These are phyloP conservation scores for Melanotaenia trifasciata DNA, from an alignment of 2,797 vertebrate genomes.

Conservation along the genomic window DNA sequence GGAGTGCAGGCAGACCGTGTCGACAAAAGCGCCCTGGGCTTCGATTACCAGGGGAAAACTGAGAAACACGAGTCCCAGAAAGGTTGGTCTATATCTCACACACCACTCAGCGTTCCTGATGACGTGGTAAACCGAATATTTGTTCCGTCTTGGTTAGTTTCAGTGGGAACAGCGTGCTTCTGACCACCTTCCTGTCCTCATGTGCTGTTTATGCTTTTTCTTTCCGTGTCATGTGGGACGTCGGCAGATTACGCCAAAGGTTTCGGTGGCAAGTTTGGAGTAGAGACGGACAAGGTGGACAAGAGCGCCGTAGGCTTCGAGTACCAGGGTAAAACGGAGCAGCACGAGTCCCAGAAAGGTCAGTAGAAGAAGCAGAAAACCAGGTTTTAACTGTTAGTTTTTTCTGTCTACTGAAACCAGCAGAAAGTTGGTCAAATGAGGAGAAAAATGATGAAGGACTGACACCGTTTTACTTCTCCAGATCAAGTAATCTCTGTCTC, in stretches of 20 bases:
- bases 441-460: too few relatives aligned
- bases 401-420: too few relatives aligned
- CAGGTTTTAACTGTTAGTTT: too few relatives aligned
- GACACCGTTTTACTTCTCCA: too few relatives aligned
- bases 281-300: conserved; percentile 94
- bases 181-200: not conserved
- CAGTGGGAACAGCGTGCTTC: not conserved
- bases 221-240: not conserved
- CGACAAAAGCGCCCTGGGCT: conserved; percentile 91
- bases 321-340: conserved; percentile 94
- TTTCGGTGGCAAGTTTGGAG: conserved; percentile 85
- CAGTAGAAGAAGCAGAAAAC: not conserved
- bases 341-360: conserved; percentile 93
- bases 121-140: not conserved
- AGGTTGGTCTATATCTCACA: conserved; percentile 78
- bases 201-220: not conserved
- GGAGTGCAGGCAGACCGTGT: conserved; percentile 88
- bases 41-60: conserved; percentile 92
- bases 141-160: too few relatives aligned
- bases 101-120: not conserved
- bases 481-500: too few relatives aligned
- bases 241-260: conserved; percentile 83
- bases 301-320: conserved; percentile 94
- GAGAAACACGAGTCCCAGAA: conserved; percentile 94
- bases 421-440: too few relatives aligned